Percentiles rank a stretch among this genome's conserved stretches.
Evolutionary conservation across 2,797 vertebrate genomes (phyloP).

Genomic region (Lemur catta): DNA sequence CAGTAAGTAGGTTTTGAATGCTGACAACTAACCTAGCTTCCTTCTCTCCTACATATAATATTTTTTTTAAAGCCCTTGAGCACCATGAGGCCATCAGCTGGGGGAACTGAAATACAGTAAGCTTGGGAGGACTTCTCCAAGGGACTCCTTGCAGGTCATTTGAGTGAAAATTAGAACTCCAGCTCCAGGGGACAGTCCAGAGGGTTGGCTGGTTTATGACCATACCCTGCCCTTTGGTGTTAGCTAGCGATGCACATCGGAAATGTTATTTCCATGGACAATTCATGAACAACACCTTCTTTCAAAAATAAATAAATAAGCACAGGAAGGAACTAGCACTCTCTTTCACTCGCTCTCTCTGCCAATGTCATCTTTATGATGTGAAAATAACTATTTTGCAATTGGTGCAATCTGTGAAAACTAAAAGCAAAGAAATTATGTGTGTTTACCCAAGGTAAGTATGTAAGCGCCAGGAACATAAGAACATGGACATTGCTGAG

Average conservation of each 20-base stretch:
- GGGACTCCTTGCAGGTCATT: not conserved
- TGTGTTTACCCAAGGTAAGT: conserved; percentile 79
- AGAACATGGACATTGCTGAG: conserved; percentile 77
- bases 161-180: not conserved
- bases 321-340: not conserved
- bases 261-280: not conserved
- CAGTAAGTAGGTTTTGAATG: not conserved
- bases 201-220: not conserved
- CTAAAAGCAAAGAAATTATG: conserved; percentile 60
- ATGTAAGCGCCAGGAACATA: conserved; percentile 69
- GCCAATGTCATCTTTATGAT: conserved; percentile 63
- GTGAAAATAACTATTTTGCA: conserved; percentile 71
- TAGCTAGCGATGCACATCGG: not conserved
- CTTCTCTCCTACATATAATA: not conserved
- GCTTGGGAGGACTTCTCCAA: not conserved
- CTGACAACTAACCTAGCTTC: not conserved
- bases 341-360: not conserved
- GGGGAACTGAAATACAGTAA: not conserved
- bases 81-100: not conserved
- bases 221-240: not conserved
- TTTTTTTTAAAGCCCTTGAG: not conserved
- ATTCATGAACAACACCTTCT: not conserved
- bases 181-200: not conserved
- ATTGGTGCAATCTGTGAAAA: conserved; percentile 65
- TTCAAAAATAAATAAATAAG: not conserved